Conservation (phyloP, 2,888 invertebrate genomes). For the Acanthococcus lagerstroemiae region DNA sequence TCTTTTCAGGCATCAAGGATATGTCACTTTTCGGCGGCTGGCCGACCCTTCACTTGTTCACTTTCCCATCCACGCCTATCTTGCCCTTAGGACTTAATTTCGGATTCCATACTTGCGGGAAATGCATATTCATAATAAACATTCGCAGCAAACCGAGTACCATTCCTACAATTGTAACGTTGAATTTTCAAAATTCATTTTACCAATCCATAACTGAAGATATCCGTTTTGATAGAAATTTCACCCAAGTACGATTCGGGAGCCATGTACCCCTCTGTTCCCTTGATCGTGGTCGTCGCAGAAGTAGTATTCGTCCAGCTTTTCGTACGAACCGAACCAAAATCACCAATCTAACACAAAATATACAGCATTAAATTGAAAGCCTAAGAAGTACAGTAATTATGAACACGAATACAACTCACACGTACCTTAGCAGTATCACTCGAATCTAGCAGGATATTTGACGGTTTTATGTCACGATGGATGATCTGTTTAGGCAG, state of each 20-base stretch:
- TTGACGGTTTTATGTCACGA: conserved; percentile 69
- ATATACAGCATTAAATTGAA: neutral
- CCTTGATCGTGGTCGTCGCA: conserved; percentile 46
- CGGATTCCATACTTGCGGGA: too few relatives aligned
- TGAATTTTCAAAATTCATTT: conserved; percentile 38
- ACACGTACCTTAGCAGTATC: conserved; percentile 53
- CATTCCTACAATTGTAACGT: too few relatives aligned
- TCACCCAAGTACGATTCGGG: conserved; percentile 57
- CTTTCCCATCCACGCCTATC: too few relatives aligned
- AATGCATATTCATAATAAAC: too few relatives aligned
- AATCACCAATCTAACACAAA: conserved; percentile 60
- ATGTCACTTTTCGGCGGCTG: too few relatives aligned
- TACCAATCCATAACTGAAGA: conserved; percentile 67
- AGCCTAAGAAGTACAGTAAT: neutral
- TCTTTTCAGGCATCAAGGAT: too few relatives aligned
- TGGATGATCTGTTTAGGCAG: conserved; percentile 56
- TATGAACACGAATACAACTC: neutral
- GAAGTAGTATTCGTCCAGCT: conserved; percentile 42
- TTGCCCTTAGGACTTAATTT: too few relatives aligned
- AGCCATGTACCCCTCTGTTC: conserved; percentile 67
- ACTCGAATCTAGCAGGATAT: conserved; percentile 59
- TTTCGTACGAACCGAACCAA: conserved; percentile 54
- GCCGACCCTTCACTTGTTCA: too few relatives aligned
- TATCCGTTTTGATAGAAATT: conserved; percentile 62
- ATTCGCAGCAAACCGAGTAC: too few relatives aligned